These are phyloP conservation scores for Drosophila demipolita DNA, from an alignment of 2,888 invertebrate species.

Conservation along the genomic window DNA sequence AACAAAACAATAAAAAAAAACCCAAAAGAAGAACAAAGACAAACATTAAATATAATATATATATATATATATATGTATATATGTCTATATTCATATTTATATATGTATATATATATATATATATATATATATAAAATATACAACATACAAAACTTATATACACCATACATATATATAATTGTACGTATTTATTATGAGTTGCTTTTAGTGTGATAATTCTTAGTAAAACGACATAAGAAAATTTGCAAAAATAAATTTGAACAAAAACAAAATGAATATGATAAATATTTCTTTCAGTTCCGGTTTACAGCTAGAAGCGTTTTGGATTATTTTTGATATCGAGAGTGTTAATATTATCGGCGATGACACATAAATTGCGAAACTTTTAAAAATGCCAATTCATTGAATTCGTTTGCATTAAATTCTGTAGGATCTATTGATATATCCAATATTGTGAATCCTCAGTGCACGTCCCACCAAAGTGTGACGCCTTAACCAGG, in stretches of 20 bases:
- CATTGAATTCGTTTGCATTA: neutral
- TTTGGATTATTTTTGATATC: neutral
- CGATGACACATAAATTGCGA: neutral
- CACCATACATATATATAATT: conserved; percentile 43
- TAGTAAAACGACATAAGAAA: conserved; percentile 60
- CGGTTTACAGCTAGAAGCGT: neutral
- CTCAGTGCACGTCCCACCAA: too few relatives aligned
- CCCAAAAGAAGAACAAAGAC: conserved; percentile 8
- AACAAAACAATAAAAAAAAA: conserved; percentile 1
- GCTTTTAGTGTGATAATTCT: conserved; percentile 76
- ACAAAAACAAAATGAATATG: conserved; percentile 7
- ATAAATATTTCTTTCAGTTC: neutral
- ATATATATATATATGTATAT: conserved; percentile 11
- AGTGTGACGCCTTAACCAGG: too few relatives aligned
- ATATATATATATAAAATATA: conserved; percentile 28
- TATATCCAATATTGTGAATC: neutral
- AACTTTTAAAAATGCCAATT: neutral
- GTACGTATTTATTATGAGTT: conserved; percentile 76
- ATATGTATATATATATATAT: conserved; percentile 18
- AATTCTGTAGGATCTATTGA: neutral
- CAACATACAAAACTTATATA: conserved; percentile 41
- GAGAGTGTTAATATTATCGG: neutral
- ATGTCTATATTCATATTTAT: conserved; percentile 8
- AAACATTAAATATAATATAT: conserved; percentile 18
- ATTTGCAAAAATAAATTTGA: conserved; percentile 55